Conservation (phyloP, 2,888 invertebrate genomes). For the Hofmannophila pseudospretella region DNA sequence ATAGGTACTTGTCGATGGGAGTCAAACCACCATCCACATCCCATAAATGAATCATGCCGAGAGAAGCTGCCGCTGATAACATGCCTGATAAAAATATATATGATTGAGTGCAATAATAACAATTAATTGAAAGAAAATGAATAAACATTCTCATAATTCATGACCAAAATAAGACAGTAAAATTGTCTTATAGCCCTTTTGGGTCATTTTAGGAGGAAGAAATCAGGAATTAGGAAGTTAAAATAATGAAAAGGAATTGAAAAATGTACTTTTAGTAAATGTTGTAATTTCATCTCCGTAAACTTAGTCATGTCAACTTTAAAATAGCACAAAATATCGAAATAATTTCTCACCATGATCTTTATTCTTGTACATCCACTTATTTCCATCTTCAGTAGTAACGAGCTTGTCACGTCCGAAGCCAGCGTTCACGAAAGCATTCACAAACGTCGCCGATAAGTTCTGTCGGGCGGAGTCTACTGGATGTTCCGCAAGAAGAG, state of each 20-base stretch:
- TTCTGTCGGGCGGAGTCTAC: slow-evolving; percentile 98
- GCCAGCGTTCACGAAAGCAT: slow-evolving; percentile 98
- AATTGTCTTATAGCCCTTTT: too few species aligned
- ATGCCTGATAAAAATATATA: slow-evolving; percentile 76
- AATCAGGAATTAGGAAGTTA: too few species aligned
- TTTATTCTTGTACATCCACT: slow-evolving; percentile 97
- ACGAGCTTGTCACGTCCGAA: slow-evolving; percentile 97
- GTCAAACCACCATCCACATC: slow-evolving; percentile 98
- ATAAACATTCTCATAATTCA: too few species aligned
- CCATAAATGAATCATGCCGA: slow-evolving; percentile 97
- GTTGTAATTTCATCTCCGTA: too few species aligned
- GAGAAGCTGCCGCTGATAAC: slow-evolving; percentile 97
- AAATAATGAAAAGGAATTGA: too few species aligned
- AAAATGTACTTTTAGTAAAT: too few species aligned
- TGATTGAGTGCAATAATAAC: background rate
- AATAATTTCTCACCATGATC: too few species aligned
- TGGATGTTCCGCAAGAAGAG: slow-evolving; percentile 84
- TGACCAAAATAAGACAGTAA: too few species aligned
- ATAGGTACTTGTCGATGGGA: slow-evolving; percentile 98
- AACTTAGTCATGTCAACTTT: too few species aligned
- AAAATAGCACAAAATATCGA: too few species aligned
- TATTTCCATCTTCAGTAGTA: slow-evolving; percentile 89
- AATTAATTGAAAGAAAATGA: background rate
- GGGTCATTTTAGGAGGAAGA: too few species aligned
- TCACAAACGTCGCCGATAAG: slow-evolving; percentile 97